Base-by-base conservation (phyloP, 2,797 vertebrate species). In the Morus bassanus region DNA sequence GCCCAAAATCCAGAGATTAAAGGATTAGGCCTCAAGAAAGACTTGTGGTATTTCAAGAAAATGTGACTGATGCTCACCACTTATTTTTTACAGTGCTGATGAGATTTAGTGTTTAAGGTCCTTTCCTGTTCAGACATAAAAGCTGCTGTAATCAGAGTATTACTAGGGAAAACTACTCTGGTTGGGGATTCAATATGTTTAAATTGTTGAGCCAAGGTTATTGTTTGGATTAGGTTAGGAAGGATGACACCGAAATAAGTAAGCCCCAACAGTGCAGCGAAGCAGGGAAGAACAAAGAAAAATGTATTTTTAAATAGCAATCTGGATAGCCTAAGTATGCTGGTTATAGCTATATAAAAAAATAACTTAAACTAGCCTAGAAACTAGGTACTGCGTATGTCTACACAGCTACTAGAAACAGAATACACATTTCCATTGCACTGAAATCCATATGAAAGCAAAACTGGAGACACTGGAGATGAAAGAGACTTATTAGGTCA, bases 101-200 rank as follows among this genome's bases (percentile, higher is more conserved):
- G 95, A 96, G 97, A 97, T 97, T 97, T 98, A 97, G 92, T 89
- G 91, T 97, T 96, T 97, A 97, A 98, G 95, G 97, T 95, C 96
- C 95, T 96, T 97, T 97, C 88, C 94, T 91, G 85, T 96, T 96
- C 95, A 97, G 97, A 97, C 94, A 96, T 96, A 96, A 98, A 98
- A 97, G 97, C 97, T 96, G 94, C 93, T 98, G 95, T 97, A 97
- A 98, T 97, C 97, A 97, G 94, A 97, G 96, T 97, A 97, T 97
- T 96, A 96, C 90, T 95, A 92, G 93, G 92, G 92, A 96, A 96
- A 96, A 94, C 94, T 93, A 94, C 96, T 95, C 89, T 94, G 88
- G 81, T 60, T 76, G 85, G 73, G 74, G 92, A 97, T 96, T 97
- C 95, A 97, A 97, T 92, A 96, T 93, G 86, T 94, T 96, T 93